Evolutionary conservation across 2,888 invertebrate genomes (phyloP).

Genomic region (Cartodere bifasciata): DNA sequence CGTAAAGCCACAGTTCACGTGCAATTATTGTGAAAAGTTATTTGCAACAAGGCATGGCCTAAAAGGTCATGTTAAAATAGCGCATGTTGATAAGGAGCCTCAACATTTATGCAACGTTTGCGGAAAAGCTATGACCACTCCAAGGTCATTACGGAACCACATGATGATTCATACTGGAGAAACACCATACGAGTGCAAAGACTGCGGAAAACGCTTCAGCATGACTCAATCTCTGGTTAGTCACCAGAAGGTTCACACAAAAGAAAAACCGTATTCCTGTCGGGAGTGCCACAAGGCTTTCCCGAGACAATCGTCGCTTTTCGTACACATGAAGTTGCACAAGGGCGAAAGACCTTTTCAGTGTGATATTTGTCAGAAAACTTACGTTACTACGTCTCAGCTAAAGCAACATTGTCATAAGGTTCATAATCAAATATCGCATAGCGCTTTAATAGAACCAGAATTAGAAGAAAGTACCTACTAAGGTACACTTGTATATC

Average conservation of each 20-base stretch:
- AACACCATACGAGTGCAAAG: conserved; percentile 36
- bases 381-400: conserved; percentile 22
- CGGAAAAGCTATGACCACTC: conserved; percentile 18
- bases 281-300: conserved; percentile 38
- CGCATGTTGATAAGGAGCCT: no score
- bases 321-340: conserved; percentile 32
- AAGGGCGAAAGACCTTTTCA: conserved; percentile 40
- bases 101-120: conserved; percentile 24
- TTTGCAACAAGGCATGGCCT: neutral
- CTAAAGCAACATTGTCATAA: conserved; percentile 24
- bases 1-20: neutral
- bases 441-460: no score
- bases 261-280: conserved; percentile 32
- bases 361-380: conserved; percentile 30
- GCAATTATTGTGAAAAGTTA: neutral
- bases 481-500: no score
- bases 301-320: conserved; percentile 39
- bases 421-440: no score
- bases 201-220: conserved; percentile 21
- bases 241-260: conserved; percentile 41
- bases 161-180: conserved; percentile 23
- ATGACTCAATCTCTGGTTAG: conserved; percentile 19
- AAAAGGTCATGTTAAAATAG: neutral
- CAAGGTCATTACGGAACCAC: conserved; percentile 18
- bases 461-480: no score